Evolutionary conservation across 2,888 invertebrate species (phyloP).

Genomic region (Blastobasis lacticolella): DNA sequence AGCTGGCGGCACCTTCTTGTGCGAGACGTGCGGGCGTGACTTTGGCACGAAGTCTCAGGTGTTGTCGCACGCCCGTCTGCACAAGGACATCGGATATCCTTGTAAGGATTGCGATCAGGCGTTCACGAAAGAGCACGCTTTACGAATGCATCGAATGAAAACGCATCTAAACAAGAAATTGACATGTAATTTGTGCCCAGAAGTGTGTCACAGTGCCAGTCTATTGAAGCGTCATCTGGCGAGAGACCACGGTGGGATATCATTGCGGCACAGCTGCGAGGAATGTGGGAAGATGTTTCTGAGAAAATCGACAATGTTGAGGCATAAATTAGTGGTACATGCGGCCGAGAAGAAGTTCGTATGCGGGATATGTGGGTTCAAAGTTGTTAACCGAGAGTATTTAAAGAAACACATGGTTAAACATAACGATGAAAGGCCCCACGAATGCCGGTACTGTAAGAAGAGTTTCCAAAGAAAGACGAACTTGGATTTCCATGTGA

Average conservation of each 20-base stretch:
- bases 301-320: slow-evolving; percentile 33
- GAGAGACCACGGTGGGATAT: slow-evolving; percentile 44
- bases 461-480: slow-evolving; percentile 74
- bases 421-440: slow-evolving; percentile 72
- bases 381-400: slow-evolving; percentile 53
- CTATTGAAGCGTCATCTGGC: slow-evolving; percentile 48
- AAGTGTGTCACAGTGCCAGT: slow-evolving; percentile 38
- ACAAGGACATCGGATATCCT: slow-evolving; percentile 3
- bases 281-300: slow-evolving; percentile 42
- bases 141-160: slow-evolving; percentile 21
- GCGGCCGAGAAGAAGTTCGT: slow-evolving; percentile 41
- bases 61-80: slow-evolving; percentile 30
- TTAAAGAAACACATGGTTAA: slow-evolving; percentile 29
- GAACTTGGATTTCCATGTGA: slow-evolving; percentile 60
- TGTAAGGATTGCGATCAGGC: slow-evolving; percentile 29
- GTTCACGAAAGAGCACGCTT: slow-evolving; percentile 25
- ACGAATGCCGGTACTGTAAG: slow-evolving; percentile 70
- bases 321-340: slow-evolving; percentile 48
- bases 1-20: slow-evolving; percentile 24
- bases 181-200: slow-evolving; percentile 49
- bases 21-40: slow-evolving; percentile 49
- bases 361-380: slow-evolving; percentile 53
- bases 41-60: slow-evolving; percentile 42
- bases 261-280: slow-evolving; percentile 44
- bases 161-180: slow-evolving; percentile 10